A percentile compares a stretch with the other conserved stretches of the same genome.
Conservation (phyloP, 2,113 vertebrate species). For the Phrynosoma blainvillii region DNA sequence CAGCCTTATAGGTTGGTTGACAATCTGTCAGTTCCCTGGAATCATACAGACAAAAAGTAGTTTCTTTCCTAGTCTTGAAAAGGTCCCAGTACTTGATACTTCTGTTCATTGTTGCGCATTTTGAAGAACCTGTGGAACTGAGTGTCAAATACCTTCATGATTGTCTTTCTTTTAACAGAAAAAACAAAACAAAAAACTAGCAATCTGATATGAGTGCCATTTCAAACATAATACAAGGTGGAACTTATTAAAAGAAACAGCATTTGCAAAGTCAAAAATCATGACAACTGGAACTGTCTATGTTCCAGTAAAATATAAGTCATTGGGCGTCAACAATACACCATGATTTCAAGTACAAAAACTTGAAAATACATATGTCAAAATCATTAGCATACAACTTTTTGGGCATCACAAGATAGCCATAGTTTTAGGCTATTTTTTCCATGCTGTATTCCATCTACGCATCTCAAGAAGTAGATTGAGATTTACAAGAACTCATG, state of each 20-base stretch:
- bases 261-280: not conserved
- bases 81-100: not conserved
- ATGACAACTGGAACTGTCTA: not conserved
- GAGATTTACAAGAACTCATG: no score
- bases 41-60: not conserved
- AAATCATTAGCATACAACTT: no score
- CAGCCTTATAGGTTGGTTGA: not conserved
- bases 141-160: not conserved
- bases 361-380: not conserved
- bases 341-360: not conserved
- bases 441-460: no score
- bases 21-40: not conserved
- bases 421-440: no score
- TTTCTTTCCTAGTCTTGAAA: not conserved
- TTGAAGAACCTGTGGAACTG: not conserved
- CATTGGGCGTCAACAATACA: not conserved
- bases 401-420: no score
- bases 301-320: not conserved
- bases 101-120: not conserved
- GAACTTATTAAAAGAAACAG: not conserved
- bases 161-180: not conserved
- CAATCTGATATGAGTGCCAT: not conserved
- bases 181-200: not conserved
- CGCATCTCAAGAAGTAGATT: no score
- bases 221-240: not conserved